A percentile compares a stretch with the other conserved stretches of the same genome.
phyloP scores from a whole-genome alignment of 2,888 invertebrate species.

The Pterobdella sp. region DNA sequence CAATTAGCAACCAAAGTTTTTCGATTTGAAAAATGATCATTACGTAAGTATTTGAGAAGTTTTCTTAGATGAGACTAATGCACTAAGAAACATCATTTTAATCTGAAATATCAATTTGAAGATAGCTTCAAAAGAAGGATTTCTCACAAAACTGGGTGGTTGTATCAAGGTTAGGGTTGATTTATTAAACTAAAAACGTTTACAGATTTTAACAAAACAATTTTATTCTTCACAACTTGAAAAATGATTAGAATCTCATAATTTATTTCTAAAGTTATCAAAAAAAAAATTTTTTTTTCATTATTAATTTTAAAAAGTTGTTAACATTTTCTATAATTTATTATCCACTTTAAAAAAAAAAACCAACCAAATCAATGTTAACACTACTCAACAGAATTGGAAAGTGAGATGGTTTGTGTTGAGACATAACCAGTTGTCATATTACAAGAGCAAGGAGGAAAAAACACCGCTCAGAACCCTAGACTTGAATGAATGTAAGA shows the following conservation, averaged over 20 bases:
- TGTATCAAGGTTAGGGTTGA: slow-evolving; percentile 43
- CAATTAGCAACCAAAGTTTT: no score
- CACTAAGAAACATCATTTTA: neutral
- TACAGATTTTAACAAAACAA: no score
- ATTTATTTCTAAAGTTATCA: no score
- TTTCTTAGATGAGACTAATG: neutral
- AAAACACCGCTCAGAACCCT: slow-evolving; percentile 42
- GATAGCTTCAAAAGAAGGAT: slow-evolving; percentile 48
- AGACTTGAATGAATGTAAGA: slow-evolving; percentile 44
- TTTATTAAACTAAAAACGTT: no score
- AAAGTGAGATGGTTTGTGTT: slow-evolving; percentile 47
- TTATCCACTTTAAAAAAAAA: neutral
- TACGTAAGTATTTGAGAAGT: no score
- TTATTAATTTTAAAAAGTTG: neutral
- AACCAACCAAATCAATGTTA: no score
- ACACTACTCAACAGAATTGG: slow-evolving; percentile 42
- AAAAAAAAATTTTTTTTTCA: neutral
- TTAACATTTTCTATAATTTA: neutral
- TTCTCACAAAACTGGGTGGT: slow-evolving; percentile 45
- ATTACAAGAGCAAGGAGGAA: slow-evolving; percentile 43
- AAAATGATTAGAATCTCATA: no score
- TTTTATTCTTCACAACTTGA: no score
- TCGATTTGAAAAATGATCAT: no score
- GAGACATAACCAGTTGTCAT: slow-evolving; percentile 44
- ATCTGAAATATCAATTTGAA: slow-evolving; percentile 29